Conservation (phyloP, 2,113 vertebrate species). For the Calyptomena viridis region DNA sequence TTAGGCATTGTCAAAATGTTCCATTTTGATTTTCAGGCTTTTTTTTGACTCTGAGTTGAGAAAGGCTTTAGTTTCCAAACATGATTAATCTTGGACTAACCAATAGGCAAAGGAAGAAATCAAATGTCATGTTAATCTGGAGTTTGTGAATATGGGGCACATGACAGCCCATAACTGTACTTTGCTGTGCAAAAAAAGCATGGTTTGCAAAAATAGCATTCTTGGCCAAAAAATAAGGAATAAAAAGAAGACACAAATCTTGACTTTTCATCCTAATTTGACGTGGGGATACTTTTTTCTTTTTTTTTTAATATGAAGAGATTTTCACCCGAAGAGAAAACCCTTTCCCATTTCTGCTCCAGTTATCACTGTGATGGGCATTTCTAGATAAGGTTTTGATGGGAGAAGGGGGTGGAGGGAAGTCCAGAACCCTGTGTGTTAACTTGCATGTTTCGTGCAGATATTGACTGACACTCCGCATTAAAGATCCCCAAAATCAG, state of each 20-base stretch:
- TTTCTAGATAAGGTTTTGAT: not conserved
- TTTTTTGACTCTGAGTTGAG: fast-evolving
- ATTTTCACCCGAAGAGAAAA: not conserved
- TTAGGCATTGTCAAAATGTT: not conserved
- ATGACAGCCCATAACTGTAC: not conserved
- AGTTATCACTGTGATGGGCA: not conserved
- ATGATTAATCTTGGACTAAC: not conserved
- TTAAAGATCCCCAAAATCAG: not conserved
- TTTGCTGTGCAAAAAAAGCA: not conserved
- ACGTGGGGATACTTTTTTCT: not conserved
- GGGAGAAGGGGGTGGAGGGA: not conserved
- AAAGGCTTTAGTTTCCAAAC: not conserved
- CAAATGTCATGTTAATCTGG: not conserved
- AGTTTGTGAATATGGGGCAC: not conserved
- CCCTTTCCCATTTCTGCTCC: not conserved
- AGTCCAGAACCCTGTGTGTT: not conserved
- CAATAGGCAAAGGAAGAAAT: not conserved
- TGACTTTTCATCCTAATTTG: not conserved
- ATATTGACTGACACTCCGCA: not conserved
- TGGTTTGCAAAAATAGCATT: not conserved
- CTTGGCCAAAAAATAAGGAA: not conserved
- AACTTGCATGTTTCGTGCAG: not conserved
- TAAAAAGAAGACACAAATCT: not conserved
- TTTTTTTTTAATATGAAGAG: not conserved
- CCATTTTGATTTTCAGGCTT: not conserved